phyloP scores from a whole-genome alignment of 92 coral and sea anemone genomes.

The Anthopleura xanthogrammica region DNA sequence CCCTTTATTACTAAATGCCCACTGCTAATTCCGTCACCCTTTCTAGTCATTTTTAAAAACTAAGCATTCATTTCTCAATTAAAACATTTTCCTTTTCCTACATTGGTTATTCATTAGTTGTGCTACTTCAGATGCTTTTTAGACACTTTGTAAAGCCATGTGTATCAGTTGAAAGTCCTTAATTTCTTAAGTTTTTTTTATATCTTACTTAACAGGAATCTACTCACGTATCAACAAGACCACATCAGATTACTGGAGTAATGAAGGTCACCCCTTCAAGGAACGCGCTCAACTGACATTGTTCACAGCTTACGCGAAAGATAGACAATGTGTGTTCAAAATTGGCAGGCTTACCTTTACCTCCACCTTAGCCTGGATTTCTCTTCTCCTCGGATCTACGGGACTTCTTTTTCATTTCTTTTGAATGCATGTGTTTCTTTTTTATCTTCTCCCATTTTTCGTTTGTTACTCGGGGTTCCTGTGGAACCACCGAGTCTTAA shows the following conservation, averaged over 20 bases:
- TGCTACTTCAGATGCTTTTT: background rate
- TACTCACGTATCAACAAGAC: constrained; percentile 59
- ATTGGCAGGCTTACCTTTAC: constrained; percentile 71
- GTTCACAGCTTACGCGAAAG: constrained; percentile 57
- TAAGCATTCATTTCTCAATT: too few species aligned
- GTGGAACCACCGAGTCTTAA: too few species aligned
- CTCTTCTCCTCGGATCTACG: constrained; percentile 60
- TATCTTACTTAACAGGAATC: constrained; percentile 38
- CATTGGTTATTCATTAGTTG: background rate
- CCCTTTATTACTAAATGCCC: too few species aligned
- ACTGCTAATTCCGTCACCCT: too few species aligned
- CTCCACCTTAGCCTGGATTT: constrained; percentile 74
- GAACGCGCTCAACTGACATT: constrained; percentile 58
- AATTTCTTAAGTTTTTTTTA: background rate
- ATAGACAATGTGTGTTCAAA: constrained; percentile 67
- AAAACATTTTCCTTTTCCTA: background rate
- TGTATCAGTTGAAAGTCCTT: background rate
- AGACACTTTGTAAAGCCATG: background rate
- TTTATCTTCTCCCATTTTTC: background rate
- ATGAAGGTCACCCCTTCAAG: constrained; percentile 56
- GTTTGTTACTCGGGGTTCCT: too few species aligned
- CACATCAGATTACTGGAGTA: constrained; percentile 49
- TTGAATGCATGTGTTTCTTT: background rate
- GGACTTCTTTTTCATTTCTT: constrained; percentile 62
- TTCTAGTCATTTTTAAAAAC: too few species aligned